These are phyloP conservation scores for Chloromyia formosa DNA, from an alignment of 2,888 invertebrate genomes.

Conservation along the genomic window DNA sequence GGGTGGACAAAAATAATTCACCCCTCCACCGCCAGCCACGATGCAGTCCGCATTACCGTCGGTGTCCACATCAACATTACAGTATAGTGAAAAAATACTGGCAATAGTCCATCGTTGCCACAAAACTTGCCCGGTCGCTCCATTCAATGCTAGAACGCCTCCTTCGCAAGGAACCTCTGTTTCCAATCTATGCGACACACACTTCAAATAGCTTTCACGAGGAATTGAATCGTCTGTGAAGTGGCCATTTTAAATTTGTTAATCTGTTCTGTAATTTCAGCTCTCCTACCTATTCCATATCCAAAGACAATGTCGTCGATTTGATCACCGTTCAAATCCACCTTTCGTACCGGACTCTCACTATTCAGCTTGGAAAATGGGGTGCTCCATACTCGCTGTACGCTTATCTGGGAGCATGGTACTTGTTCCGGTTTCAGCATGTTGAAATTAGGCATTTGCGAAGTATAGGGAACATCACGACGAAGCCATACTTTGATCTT, in stretches of 20 bases:
- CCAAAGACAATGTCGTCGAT: constrained; percentile 78
- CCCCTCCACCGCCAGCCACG: constrained; percentile 77
- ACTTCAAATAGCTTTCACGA: constrained; percentile 68
- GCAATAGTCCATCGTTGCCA: constrained; percentile 80
- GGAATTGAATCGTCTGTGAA: constrained; percentile 61
- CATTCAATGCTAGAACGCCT: constrained; percentile 80
- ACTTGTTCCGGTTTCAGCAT: constrained; percentile 59
- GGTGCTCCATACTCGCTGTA: constrained; percentile 70
- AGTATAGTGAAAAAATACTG: constrained; percentile 78
- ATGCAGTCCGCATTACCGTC: constrained; percentile 78
- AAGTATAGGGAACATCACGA: constrained; percentile 5
- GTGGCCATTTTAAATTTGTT: neutral
- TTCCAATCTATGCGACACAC: constrained; percentile 72
- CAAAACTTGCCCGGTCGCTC: constrained; percentile 72
- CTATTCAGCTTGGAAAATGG: constrained; percentile 76
- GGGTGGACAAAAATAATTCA: constrained; percentile 55
- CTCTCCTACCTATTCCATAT: constrained; percentile 74
- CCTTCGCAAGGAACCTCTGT: constrained; percentile 77
- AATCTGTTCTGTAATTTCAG: neutral
- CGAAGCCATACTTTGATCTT: constrained; percentile 69
- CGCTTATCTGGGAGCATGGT: constrained; percentile 62
- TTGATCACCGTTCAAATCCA: constrained; percentile 77
- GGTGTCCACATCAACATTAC: constrained; percentile 73
- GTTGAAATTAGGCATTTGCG: constrained; percentile 50
- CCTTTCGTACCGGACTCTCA: constrained; percentile 76